Percentiles rank a stretch among this genome's conserved stretches.
Conservation (phyloP, 2,888 invertebrate genomes). For the Hydraecia micacea region DNA sequence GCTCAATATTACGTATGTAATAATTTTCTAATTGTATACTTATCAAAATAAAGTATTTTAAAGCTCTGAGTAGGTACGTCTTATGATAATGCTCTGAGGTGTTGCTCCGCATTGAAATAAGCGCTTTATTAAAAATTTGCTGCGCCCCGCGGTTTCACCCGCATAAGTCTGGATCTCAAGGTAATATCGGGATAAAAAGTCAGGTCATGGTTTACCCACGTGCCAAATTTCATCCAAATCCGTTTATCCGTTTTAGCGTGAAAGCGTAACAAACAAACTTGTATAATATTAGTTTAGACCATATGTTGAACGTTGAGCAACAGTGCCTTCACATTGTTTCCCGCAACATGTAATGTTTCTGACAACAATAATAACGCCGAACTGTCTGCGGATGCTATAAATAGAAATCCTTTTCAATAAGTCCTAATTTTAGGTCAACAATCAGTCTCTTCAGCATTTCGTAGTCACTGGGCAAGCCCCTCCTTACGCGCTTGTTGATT, state of each 20-base stretch:
- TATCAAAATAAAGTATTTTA: neutral
- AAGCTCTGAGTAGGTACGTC: neutral
- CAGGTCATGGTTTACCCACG: too few relatives aligned
- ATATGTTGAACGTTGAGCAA: neutral
- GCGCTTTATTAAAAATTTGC: neutral
- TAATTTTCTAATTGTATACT: neutral
- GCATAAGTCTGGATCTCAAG: too few relatives aligned
- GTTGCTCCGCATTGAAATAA: neutral
- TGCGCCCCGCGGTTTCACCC: too few relatives aligned
- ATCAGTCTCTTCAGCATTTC: conserved; percentile 34
- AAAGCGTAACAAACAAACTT: too few relatives aligned
- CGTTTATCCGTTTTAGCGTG: too few relatives aligned
- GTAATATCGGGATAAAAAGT: too few relatives aligned
- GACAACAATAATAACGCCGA: neutral
- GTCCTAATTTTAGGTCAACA: conserved; percentile 44
- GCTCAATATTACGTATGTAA: neutral
- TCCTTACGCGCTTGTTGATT: conserved; percentile 29
- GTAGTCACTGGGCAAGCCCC: conserved; percentile 22
- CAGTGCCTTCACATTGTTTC: neutral
- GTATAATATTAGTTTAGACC: neutral
- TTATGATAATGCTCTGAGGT: neutral
- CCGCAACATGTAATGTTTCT: neutral
- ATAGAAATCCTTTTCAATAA: conserved; percentile 41
- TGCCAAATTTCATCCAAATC: too few relatives aligned
- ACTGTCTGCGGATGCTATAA: neutral